Evolutionary conservation across 2,888 invertebrate species (phyloP).

Genomic region (Stictocephala bisonia): DNA sequence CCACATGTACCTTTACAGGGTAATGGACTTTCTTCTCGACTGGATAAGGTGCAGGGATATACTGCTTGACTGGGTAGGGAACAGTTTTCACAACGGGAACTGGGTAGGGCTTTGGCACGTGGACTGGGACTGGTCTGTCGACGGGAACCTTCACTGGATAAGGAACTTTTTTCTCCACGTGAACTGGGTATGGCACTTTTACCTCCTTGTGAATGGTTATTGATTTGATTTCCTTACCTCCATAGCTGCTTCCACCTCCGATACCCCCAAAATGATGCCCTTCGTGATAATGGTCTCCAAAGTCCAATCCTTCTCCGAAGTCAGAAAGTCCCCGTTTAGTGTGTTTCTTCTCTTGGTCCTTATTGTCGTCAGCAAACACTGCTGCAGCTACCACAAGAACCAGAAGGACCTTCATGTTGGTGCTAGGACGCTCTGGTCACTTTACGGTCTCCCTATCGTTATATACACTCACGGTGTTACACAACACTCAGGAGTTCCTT

Average conservation of each 20-base stretch:
- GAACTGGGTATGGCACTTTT: slow-evolving; percentile 32
- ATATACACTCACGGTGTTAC: slow-evolving; percentile 9
- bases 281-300: slow-evolving; percentile 50
- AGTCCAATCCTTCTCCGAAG: slow-evolving; percentile 44
- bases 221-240: slow-evolving; percentile 48
- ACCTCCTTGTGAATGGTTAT: slow-evolving; percentile 36
- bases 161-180: slow-evolving; percentile 37
- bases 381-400: slow-evolving; percentile 19
- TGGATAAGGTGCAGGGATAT: slow-evolving; percentile 31
- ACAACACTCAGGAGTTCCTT: neutral
- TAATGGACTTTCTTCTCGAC: slow-evolving; percentile 35
- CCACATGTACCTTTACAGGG: slow-evolving; percentile 29
- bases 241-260: no score
- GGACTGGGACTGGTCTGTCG: slow-evolving; percentile 29
- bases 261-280: no score
- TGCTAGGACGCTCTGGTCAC: neutral
- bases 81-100: slow-evolving; percentile 21
- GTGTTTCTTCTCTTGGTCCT: neutral
- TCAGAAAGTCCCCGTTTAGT: slow-evolving; percentile 44
- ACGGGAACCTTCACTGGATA: slow-evolving; percentile 36
- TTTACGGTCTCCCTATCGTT: no score
- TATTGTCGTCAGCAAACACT: slow-evolving; percentile 22
- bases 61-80: slow-evolving; percentile 36
- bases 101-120: slow-evolving; percentile 28
- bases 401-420: slow-evolving; percentile 18